These are phyloP conservation scores for Toxotes jaculatrix DNA, from an alignment of 2,113 vertebrate species.

Conservation along the genomic window DNA sequence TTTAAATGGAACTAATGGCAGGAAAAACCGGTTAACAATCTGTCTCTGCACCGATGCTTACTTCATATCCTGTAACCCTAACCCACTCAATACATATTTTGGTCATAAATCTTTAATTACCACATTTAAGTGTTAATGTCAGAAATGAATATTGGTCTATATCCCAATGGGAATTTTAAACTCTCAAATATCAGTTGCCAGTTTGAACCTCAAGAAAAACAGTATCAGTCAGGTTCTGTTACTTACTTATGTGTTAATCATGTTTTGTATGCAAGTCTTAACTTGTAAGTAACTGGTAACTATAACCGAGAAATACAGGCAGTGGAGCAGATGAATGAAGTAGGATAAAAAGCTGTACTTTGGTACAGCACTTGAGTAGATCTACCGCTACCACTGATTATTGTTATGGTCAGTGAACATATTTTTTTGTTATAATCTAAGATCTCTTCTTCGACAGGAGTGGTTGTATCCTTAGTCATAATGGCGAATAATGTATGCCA, in stretches of 20 bases:
- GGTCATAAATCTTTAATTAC: not conserved
- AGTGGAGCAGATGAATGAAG: not conserved
- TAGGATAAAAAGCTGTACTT: not conserved
- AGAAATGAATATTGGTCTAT: not conserved
- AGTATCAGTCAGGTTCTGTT: not conserved
- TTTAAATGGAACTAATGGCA: constrained; percentile 2
- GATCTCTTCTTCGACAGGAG: not conserved
- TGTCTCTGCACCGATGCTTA: not conserved
- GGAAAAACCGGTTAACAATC: not conserved
- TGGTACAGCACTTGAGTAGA: not conserved
- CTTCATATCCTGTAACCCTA: not conserved
- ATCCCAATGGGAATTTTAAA: not conserved
- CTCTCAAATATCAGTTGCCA: not conserved
- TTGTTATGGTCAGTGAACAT: not conserved
- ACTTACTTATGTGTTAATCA: not conserved
- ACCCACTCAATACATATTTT: not conserved
- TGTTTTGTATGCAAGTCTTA: constrained; percentile 1
- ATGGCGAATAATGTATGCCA: not conserved
- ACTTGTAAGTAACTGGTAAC: not conserved
- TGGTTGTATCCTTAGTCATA: not conserved
- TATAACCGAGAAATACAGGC: not conserved
- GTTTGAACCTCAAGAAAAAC: not conserved
- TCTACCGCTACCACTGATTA: not conserved
- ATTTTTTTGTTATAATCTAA: not conserved
- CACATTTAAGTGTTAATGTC: not conserved